Evolutionary conservation across 2,113 vertebrate species (phyloP).

Genomic region (Platichthys stellatus): DNA sequence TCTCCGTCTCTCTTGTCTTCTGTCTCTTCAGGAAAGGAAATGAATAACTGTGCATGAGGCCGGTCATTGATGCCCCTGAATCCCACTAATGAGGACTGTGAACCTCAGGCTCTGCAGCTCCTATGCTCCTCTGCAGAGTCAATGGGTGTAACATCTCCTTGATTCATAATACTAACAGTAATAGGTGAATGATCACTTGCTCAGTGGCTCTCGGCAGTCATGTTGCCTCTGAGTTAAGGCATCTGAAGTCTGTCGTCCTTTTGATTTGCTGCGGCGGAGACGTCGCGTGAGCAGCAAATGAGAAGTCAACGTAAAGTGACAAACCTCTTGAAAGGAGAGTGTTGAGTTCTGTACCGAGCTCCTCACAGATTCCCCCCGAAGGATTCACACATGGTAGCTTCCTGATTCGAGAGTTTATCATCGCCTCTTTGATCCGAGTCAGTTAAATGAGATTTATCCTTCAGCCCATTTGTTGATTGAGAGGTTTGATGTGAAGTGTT

Average conservation of each 20-base stretch:
- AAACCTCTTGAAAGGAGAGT: slow-evolving; percentile 10
- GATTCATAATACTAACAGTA: slow-evolving; percentile 58
- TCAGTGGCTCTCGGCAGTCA: slow-evolving; percentile 15
- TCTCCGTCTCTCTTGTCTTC: slow-evolving; percentile 1
- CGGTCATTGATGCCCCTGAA: slow-evolving; percentile 13
- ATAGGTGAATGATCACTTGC: slow-evolving; percentile 59
- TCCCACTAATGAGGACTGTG: slow-evolving; percentile 41
- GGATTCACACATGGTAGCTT: slow-evolving; percentile 7
- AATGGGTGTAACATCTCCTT: slow-evolving; percentile 47
- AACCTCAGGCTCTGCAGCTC: slow-evolving; percentile 33
- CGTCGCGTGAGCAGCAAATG: background rate
- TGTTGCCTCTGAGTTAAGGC: slow-evolving; percentile 8
- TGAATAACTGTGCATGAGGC: slow-evolving; percentile 13
- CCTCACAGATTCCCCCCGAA: slow-evolving; percentile 20
- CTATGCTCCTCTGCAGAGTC: slow-evolving; percentile 31
- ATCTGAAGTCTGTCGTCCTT: background rate
- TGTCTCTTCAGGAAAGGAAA: slow-evolving; percentile 8
- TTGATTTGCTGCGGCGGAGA: slow-evolving; percentile 25
- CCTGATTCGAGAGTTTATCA: slow-evolving; percentile 4
- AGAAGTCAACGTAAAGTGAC: background rate
- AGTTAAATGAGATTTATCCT: too few species aligned
- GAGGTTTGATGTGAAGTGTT: background rate
- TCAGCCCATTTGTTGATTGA: background rate
- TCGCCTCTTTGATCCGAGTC: too few species aligned
- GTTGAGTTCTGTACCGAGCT: background rate